Evolutionary conservation across 2,888 invertebrate species (phyloP).

Genomic region (Meteorus cinctellus): DNA sequence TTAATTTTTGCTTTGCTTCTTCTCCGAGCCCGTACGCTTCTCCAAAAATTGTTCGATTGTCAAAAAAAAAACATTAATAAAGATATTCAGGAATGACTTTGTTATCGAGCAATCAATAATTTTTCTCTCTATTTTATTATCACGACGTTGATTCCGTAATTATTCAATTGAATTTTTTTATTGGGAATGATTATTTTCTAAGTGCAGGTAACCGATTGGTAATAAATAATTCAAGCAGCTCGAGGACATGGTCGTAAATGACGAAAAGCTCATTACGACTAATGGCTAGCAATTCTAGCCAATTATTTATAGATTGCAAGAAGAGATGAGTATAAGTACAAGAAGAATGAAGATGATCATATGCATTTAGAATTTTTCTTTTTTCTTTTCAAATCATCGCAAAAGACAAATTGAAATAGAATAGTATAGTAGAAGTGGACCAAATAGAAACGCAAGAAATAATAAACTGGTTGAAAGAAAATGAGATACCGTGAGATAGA

Average conservation of each 20-base stretch:
- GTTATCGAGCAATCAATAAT: not conserved
- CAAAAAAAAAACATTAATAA: not conserved
- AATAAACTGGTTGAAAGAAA: not conserved
- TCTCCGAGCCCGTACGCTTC: conserved; percentile 42
- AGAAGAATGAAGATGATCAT: not conserved
- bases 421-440: not conserved
- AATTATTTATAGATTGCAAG: conserved; percentile 55
- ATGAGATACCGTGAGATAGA: not conserved
- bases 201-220: conserved; percentile 1
- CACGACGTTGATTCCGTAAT: not conserved
- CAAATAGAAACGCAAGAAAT: not conserved
- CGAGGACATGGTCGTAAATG: not conserved
- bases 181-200: not conserved
- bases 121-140: not conserved
- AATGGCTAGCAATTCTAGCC: conserved; percentile 59
- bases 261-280: conserved; percentile 26
- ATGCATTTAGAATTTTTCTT: not conserved
- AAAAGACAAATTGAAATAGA: not conserved
- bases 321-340: conserved; percentile 17
- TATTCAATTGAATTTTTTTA: not conserved
- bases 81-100: not conserved
- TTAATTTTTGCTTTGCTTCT: conserved; percentile 9
- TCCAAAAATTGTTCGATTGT: not conserved
- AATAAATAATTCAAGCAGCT: conserved; percentile 11
- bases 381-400: not conserved